Conservation (phyloP, 2,113 vertebrate species). For the Psittacus erithacus region DNA sequence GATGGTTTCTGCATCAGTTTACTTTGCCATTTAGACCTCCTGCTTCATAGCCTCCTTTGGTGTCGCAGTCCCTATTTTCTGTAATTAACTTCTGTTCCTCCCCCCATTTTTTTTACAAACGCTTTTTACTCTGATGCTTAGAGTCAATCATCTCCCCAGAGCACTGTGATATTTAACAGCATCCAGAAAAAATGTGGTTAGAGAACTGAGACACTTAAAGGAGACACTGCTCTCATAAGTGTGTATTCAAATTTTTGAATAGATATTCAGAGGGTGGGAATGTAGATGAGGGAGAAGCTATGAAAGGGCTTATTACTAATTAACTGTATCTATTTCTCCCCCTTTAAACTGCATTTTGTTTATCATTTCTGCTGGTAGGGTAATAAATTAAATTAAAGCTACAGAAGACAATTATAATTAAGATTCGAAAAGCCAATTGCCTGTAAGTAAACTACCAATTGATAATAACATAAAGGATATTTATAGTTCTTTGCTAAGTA, state of each 20-base stretch:
- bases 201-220: constrained; percentile 61
- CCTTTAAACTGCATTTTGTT: constrained; percentile 64
- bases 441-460: constrained; percentile 71
- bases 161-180: constrained; percentile 44
- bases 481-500: constrained; percentile 68
- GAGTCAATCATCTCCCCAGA: constrained; percentile 21
- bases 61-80: background rate
- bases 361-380: constrained; percentile 60
- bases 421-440: constrained; percentile 73
- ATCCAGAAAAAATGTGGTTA: constrained; percentile 53
- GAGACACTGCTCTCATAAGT: constrained; percentile 29
- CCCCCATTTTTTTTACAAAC: background rate
- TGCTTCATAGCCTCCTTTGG: constrained; percentile 8
- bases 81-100: constrained; percentile 30
- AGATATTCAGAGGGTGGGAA: constrained; percentile 49
- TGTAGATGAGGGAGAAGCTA: constrained; percentile 48
- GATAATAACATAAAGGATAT: constrained; percentile 73
- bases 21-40: constrained; percentile 55
- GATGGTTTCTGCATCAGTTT: constrained; percentile 10
- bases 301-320: constrained; percentile 64
- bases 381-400: constrained; percentile 69
- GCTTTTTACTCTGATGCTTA: background rate
- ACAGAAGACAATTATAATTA: constrained; percentile 77
- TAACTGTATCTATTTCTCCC: constrained; percentile 27
- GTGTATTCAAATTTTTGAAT: constrained; percentile 60